Evolutionary conservation across 2,113 vertebrate species (phyloP), one percentile per base, ranked within the genome.

Genomic region (Speoplatyrhinus poulsoni): DNA sequence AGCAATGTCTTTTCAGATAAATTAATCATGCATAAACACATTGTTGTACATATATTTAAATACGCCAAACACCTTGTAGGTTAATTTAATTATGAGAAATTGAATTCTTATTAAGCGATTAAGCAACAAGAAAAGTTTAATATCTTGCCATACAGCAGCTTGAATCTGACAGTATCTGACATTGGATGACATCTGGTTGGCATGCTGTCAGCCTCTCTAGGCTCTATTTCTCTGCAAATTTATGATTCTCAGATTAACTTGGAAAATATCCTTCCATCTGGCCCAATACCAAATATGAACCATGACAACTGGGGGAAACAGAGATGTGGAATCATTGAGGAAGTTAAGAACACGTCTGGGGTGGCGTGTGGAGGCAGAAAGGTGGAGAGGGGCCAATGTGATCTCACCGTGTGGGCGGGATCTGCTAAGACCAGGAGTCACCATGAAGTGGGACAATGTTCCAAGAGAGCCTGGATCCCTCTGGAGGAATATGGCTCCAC

Each of bases 341-440:
- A 41, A 41, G 7, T 41, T 8, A 41, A 41, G 36, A 41, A 41
- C 36, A 41, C 36, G 36, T 41, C 36, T 41, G 36, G 7, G 36
- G 36, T 41, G 36, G 36, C 7, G 36, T 41, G 36, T 41, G 36
- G 36, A 41, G 36, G 36, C 36, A 41, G 36, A 41, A 5, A 41
- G 36, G 7, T 8, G 7, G 36, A 41, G 36, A 41, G 36, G 7
- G 36, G 36, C 36, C 36, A 41, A 41, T 41, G 36, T 41, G 7
- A n/a, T 16, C 92, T 93, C 90, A 97, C 96, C 96, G 0, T 97
- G 94, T n/a, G 94, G 92, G 75, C 92, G 93, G 53, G 90, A 85
- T 82, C 92, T 93, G 85, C 94, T 95, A 70, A 98, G 93, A 12
- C 95, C 96, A 46, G 96, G 94, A 4, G 96, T 98, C 90, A 99